Evolutionary conservation across 2,797 vertebrate species (phyloP), one percentile per base, ranked within the genome.

Genomic region (Sebastes flavidus): DNA sequence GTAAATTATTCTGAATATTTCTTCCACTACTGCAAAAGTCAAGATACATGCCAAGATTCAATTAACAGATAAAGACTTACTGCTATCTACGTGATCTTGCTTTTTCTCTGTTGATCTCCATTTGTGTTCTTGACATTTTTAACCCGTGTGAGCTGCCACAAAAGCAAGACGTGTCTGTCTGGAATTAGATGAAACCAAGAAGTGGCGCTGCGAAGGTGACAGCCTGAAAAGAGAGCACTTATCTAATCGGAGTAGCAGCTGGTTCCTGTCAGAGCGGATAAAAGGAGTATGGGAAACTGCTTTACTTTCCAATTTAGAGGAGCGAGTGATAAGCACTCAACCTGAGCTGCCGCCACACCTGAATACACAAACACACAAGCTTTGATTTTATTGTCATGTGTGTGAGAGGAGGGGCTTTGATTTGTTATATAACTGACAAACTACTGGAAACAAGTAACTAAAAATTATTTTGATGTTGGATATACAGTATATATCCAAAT

Each of bases 231-330:
- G 74, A 38, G 16, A 83, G 75, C 65, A 75, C 81, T 82, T 88
- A 86, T 88, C 86, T 88, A 75, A 88, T 88, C 84, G 4, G 22
- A 36, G 78, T 24, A n/a, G 85, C 83, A 86, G 74, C 86, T 77
- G 84, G 63, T 72, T 87, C 68, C 56, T 2, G 65, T 84, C 77
- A 77, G 42, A 58, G 65, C 0, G 9, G 30, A 83, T 84, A 66
- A 87, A 77, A 76, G 74, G 56, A 78, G 27, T 52, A n/a, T 2
- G 66, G 62, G 62, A 85, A 82, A 67, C 59, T 2, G 56, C 73
- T 79, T 63, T 24, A 49, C 55, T 68, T 84, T 85, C 78, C 75
- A n/a, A 89, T 83, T 86, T 63, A 54, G 80, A 73, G 46, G 16
- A 60, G 56, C 8, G 9, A 58, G 55, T 24, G 80, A 86, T 81